Percentiles rank a stretch among this genome's conserved stretches.
phyloP scores from a whole-genome alignment of 2,113 vertebrate species.

The Cheirogaleus medius region DNA sequence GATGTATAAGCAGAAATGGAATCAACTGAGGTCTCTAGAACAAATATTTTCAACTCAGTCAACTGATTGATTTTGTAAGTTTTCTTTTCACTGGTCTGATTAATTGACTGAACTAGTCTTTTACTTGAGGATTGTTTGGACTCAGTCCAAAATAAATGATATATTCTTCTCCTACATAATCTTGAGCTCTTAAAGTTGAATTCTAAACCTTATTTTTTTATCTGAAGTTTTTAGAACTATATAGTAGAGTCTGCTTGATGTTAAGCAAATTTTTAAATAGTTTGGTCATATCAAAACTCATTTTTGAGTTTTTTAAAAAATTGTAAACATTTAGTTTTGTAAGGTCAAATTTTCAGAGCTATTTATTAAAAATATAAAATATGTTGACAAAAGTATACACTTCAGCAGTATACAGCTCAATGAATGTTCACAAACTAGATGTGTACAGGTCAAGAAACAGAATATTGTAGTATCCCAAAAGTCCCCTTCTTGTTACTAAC shows the following conservation, averaged over 20 bases:
- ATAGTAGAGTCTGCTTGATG: not conserved
- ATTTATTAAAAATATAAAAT: not conserved
- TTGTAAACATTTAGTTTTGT: too few species aligned
- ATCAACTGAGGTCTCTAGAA: not conserved
- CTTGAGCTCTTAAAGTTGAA: not conserved
- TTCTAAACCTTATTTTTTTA: not conserved
- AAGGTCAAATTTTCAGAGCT: not conserved
- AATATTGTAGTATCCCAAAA: not conserved
- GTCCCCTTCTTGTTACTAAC: not conserved
- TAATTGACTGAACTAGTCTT: not conserved
- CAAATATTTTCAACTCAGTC: not conserved
- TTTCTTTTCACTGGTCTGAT: not conserved
- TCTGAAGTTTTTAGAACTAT: not conserved
- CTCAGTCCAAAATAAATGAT: not conserved
- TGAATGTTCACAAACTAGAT: not conserved
- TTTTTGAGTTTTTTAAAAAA: not conserved
- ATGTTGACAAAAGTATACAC: not conserved
- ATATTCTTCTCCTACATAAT: not conserved
- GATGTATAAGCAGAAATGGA: not conserved
- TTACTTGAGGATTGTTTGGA: not conserved
- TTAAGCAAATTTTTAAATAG: not conserved
- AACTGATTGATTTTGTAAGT: not conserved
- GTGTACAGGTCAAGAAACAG: not conserved
- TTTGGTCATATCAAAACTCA: not conserved
- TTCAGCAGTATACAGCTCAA: not conserved